Evolutionary conservation across 2,888 invertebrate genomes (phyloP), one percentile per base, ranked within the genome.

Genomic region (Gymnocheta viridis): DNA sequence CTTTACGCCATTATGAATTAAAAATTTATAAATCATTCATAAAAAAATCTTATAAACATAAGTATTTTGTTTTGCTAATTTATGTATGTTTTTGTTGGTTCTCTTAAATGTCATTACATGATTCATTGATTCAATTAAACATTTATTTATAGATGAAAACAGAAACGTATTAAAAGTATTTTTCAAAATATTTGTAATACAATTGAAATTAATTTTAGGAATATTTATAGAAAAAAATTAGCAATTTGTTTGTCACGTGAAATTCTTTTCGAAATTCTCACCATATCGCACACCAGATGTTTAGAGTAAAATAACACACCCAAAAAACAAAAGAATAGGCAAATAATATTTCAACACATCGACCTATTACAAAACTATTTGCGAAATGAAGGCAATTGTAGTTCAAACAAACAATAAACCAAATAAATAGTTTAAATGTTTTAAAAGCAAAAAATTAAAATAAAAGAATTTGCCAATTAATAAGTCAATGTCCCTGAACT

Each of bases 401-500:
- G 51, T 7, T 12, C 14, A 38, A 27, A 32, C 4, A 70, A 0
- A 47, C 49, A 41, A 41, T 62, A 32, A 47, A 27, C 24, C 12
- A 49, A 69, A 32, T n/a, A 69, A 70, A 70, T 70, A 44, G 3
- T 64, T 79, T 0, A 70, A 74, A 69, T 69, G 0, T 14, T 80
- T 49, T 49, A 29, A 17, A n/a, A 29, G 19, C n/a, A 38, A 35
- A 27, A 38, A 49, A 49, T 29, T 32, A n/a, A 60, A 41, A 82
- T 19, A 29, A 27, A 72, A 49, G 22, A 70, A 74, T 66, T 83
- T 76, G 60, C 41, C 72, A 80, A 76, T 83, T 80, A 80, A 70
- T 67, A 66, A 67, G 51, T 22, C 62, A 67, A 35, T 62, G 76
- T 72, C 83, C 83, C 81, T 84, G 83, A 84, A 81, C 77, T 47